Evolutionary conservation across 2,113 vertebrate species (phyloP).

Genomic region (Menura novaehollandiae): DNA sequence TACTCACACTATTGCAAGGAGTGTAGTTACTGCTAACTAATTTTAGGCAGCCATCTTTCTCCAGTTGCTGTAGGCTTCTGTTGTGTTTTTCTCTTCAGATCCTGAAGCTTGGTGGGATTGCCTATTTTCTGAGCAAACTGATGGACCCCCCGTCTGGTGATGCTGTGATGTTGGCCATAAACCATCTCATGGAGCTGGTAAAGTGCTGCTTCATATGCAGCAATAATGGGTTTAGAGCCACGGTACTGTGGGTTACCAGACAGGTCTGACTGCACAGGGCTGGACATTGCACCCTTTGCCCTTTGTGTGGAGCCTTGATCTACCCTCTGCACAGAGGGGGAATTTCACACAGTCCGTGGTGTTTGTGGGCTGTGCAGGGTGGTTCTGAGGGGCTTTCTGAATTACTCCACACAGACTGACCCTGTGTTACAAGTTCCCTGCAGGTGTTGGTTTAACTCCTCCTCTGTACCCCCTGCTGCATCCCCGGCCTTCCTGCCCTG

Average conservation of each 20-base stretch:
- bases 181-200: conserved; percentile 91
- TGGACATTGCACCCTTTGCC: accelerated
- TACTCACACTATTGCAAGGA: background rate
- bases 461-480: background rate
- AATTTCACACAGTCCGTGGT: accelerated
- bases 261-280: background rate
- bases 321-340: background rate
- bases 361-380: background rate
- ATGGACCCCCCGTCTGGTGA: conserved; percentile 87
- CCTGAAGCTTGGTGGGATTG: conserved; percentile 89
- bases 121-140: conserved; percentile 85
- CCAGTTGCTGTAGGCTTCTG: background rate
- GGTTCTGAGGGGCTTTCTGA: background rate
- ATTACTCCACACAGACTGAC: accelerated
- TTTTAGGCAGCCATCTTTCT: background rate
- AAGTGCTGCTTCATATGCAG: background rate
- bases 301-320: accelerated
- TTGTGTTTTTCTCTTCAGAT: conserved; percentile 72
- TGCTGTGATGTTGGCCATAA: conserved; percentile 86
- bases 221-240: background rate
- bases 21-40: background rate
- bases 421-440: background rate
- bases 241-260: background rate
- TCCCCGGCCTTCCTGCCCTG: background rate
- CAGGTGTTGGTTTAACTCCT: background rate